Evolutionary conservation across 2,113 vertebrate genomes (phyloP), one percentile per base, ranked within the genome.

Genomic region (Anoura caudifer): DNA sequence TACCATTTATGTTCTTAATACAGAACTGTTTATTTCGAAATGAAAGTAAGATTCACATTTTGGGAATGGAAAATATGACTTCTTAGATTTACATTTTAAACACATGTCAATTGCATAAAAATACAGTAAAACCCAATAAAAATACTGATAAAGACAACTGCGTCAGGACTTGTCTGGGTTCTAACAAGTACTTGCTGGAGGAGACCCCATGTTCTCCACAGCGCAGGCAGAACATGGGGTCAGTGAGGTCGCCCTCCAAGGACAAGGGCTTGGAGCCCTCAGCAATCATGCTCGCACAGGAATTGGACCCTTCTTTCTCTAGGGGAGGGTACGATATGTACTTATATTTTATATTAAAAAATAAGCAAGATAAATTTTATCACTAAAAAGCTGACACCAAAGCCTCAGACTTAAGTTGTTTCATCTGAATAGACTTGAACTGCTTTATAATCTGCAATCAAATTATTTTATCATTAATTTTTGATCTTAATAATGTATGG

Each of bases 311-410:
- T 90, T 81, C 76, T 77, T 70, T 88, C 13, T 77, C 52, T 56
- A 52, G 43, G 24, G 47, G 14, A 94, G 13, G 38, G 2, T 54
- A 47, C 52, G 50, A 70, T 10, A 79, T 41, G 75, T 45, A 63
- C 43, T 70, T 43, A 88, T 4, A 26, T 59, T 87, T 83, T 97
- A 92, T 86, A 90, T 15, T 82, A 67, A 88, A 97, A 95, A 92
- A 85, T 76, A 80, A 61, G 52, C 4, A 72, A 80, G 31, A 94
- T 19, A 94, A 83, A 94, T n/a, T 95, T 65, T 72, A 8, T 54
- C 73, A 94, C 38, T 82, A 77, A 95, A 95, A 86, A 82, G 41
- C 31, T 92, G 24, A 88, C 31, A n/a, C 76, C 33, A 90, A 91
- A 59, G 38, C 28, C 65, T 95, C 28, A 94, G 41, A 20, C 7